Conservation (phyloP, 2,797 vertebrate species). For the Melanotaenia parkinsoni region DNA sequence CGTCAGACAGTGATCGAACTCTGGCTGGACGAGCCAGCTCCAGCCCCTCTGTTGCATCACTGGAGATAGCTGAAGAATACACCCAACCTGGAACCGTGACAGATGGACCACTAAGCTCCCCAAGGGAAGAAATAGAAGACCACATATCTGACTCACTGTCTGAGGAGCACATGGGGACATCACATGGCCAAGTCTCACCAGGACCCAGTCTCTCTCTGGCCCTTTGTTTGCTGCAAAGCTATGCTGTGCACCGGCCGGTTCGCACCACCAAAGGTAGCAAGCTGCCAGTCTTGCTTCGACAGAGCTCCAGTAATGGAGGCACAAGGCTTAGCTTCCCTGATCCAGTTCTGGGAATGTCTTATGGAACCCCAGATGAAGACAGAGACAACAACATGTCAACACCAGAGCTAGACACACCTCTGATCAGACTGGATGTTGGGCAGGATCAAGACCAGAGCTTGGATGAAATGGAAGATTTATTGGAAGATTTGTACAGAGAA, state of each 20-base stretch:
- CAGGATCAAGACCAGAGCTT: conserved; percentile 73
- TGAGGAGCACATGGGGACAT: conserved; percentile 76
- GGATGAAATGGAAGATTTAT: conserved; percentile 86
- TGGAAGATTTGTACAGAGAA: conserved; percentile 89
- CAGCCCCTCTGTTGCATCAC: conserved; percentile 87
- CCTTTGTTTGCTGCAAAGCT: conserved; percentile 86
- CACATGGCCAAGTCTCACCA: conserved; percentile 48
- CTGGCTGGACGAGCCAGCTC: conserved; percentile 85
- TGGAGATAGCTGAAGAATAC: conserved; percentile 82
- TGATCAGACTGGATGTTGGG: conserved; percentile 69
- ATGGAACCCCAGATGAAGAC: conserved; percentile 62
- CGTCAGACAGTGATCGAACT: conserved; percentile 81
- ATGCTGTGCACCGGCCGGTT: conserved; percentile 86
- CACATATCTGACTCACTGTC: conserved; percentile 82
- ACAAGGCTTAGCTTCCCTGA: conserved; percentile 62
- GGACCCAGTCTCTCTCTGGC: conserved; percentile 84
- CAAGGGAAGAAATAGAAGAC: conserved; percentile 73
- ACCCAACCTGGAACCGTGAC: conserved; percentile 57
- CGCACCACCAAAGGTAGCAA: conserved; percentile 87
- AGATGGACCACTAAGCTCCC: conserved; percentile 64
- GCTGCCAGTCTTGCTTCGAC: conserved; percentile 87
- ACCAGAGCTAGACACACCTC: conserved; percentile 74
- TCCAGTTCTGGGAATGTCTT: conserved; percentile 58
- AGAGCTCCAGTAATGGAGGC: conserved; percentile 65
- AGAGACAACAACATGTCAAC: conserved; percentile 65